These are phyloP conservation scores for Diglossa cyanea DNA, from an alignment of 2,797 vertebrate species.

Conservation along the genomic window DNA sequence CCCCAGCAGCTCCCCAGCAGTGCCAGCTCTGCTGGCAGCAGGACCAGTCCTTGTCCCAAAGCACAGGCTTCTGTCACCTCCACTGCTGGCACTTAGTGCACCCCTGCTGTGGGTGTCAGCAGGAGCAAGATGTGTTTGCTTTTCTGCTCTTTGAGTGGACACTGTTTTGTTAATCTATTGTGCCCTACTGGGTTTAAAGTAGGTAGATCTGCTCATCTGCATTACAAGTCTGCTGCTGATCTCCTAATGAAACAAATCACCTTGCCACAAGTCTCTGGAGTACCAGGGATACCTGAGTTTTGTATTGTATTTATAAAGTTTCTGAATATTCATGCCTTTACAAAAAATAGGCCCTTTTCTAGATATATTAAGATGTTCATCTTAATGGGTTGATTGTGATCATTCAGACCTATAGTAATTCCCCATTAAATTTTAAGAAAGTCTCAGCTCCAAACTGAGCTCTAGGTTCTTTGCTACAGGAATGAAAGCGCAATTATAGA, in stretches of 20 bases:
- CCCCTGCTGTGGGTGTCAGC: background rate
- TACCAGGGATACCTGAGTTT: background rate
- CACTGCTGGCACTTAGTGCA: fast-evolving
- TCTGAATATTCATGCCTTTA: background rate
- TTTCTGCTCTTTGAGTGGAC: background rate
- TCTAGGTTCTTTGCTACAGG: background rate
- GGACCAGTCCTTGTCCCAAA: background rate
- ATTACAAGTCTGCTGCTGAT: background rate
- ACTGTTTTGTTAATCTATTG: background rate
- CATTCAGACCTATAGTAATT: background rate
- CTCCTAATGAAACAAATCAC: background rate
- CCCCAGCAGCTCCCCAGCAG: background rate
- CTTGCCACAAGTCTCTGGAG: background rate
- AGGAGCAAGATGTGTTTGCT: background rate
- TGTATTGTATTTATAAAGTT: background rate
- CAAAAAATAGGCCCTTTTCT: background rate
- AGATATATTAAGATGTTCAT: background rate
- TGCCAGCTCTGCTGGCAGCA: background rate
- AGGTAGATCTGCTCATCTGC: background rate
- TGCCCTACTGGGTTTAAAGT: background rate
- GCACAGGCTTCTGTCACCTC: background rate
- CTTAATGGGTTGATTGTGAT: background rate
- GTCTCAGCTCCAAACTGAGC: background rate
- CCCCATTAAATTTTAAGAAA: background rate
- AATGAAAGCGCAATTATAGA: background rate